Base-by-base conservation (phyloP, 2,888 invertebrate genomes). In the Cyrtodaria siliqua region DNA sequence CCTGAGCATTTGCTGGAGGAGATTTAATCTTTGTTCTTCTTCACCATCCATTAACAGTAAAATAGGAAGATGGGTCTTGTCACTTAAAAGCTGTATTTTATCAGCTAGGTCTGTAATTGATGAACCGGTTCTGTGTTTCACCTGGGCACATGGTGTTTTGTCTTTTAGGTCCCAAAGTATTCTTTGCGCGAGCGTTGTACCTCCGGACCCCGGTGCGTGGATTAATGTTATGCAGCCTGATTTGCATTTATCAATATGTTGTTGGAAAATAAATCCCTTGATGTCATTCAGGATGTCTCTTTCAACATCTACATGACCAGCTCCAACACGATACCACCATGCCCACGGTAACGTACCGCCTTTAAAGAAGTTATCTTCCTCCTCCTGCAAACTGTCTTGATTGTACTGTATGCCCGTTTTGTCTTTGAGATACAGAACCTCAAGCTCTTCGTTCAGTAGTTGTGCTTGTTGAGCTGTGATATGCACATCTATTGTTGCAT, bases 201-300 rank as follows among this genome's bases (percentile, higher is more conserved):
- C 83, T 23, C 83, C 83, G 9, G 78, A 66, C 4, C 83, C 83
- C 16, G 83, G 83, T 0, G 80, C 74, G 49, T 83, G 83, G 8
- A 59, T 57, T 2, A 83, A 18, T 3, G 61, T 70, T 18, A 83
- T 60, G 8, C 64, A 20, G 0, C 61, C 72, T 8, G 72, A 44
- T 55, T 55, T 78, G 64, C 14, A 73, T 23, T 40, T 26, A 0
- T 40, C 49, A 0, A 63, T 40, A 40, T 56, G 47, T 23, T 59
- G 44, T 18, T 55, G 55, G 1, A 52, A 26, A 9, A 82, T 72
- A 50, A 66, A 57, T 4, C 57, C 47, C 1, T 49, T 55, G n/a
- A 76, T 62, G 1, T 66, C 49, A 2, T 50, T 67, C 27, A 66
- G 29, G 6, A 67, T 59, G 14, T 72, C 70, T 42, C 83, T 53